Base-by-base conservation (phyloP, 2,797 vertebrate genomes). In the Mergus octosetaceus region DNA sequence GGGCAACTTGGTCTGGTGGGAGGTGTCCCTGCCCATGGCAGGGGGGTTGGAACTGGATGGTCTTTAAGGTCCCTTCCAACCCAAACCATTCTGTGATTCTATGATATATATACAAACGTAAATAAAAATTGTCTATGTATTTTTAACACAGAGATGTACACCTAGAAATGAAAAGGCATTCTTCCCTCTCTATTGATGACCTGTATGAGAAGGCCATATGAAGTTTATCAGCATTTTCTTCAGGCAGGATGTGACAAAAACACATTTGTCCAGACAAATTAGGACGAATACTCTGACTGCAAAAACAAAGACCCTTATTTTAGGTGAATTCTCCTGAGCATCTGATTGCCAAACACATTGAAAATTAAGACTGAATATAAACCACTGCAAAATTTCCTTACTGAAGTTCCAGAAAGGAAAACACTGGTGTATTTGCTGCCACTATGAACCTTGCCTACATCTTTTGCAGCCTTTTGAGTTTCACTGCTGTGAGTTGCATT, bases 401-500 rank as follows among this genome's bases (percentile, higher is more conserved):
- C 16, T 62, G 28, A 87, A 76, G 27, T 8, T 27, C 11, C 39
- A 62, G 38, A 58, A 20, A 62, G 2, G 1, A 85, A 85, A 66
- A 79, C 4, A 13, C 14, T 32, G 22, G 11, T 6, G 16, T 32
- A 70, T 14, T 51, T 60, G 32, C 3, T 70, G 39, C 28, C 57
- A 17, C 27, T 66, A 10, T 8, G 10, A 92, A 51, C 43, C 62
- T 11, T 0, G 1, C 18, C 34, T 62, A 49, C 47, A 76, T 27
- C 61, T 57, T 64, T 70, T 54, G 30, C 9, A 21, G 60, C n/a
- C 15, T 45, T 82, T 22, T 20, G 32, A 61, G 41, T 69, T 89
- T 20, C 0, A 0, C 8, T 49, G 62, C 71, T 9, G 13, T 54
- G 58, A 58, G 34, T 2, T 66, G 47, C 41, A 54, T 47, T 24